Percentiles rank a stretch among this genome's conserved stretches.
Evolutionary conservation across 2,113 vertebrate genomes (phyloP).

Genomic region (Ameiurus melas): DNA sequence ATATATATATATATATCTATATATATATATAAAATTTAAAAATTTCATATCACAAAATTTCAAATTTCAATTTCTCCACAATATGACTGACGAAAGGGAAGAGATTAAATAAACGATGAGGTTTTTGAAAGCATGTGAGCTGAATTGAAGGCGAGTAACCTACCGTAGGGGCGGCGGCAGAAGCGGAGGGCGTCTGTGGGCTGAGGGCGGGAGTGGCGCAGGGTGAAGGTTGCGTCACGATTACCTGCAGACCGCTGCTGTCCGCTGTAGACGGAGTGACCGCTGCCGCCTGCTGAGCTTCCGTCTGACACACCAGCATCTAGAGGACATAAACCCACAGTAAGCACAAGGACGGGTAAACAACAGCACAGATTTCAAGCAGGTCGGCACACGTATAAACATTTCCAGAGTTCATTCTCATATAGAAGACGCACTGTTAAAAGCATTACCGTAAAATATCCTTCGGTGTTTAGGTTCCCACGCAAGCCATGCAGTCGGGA

Average conservation of each 20-base stretch:
- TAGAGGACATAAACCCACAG: not conserved
- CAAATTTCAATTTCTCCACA: no score
- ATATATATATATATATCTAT: no score
- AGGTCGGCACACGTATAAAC: not conserved
- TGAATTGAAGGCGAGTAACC: not conserved
- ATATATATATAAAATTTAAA: no score
- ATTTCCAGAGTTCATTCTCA: not conserved
- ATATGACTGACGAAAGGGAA: not conserved
- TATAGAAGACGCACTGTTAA: not conserved
- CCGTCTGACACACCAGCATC: conserved; percentile 41
- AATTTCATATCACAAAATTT: no score
- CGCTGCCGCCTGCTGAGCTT: conserved; percentile 45
- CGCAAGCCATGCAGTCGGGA: not conserved
- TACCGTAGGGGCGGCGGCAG: conserved; percentile 38
- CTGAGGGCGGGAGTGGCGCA: conserved; percentile 70
- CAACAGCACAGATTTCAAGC: not conserved
- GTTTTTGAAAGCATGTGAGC: not conserved
- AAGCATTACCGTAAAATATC: not conserved
- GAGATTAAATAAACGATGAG: not conserved
- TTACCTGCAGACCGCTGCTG: conserved; percentile 68
- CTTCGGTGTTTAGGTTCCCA: not conserved
- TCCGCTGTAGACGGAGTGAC: conserved; percentile 52
- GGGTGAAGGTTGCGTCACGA: conserved; percentile 72
- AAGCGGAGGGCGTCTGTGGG: conserved; percentile 62
- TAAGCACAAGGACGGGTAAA: not conserved